Evolutionary conservation across 2,797 vertebrate species (phyloP).

Genomic region (Iguana delicatissima): DNA sequence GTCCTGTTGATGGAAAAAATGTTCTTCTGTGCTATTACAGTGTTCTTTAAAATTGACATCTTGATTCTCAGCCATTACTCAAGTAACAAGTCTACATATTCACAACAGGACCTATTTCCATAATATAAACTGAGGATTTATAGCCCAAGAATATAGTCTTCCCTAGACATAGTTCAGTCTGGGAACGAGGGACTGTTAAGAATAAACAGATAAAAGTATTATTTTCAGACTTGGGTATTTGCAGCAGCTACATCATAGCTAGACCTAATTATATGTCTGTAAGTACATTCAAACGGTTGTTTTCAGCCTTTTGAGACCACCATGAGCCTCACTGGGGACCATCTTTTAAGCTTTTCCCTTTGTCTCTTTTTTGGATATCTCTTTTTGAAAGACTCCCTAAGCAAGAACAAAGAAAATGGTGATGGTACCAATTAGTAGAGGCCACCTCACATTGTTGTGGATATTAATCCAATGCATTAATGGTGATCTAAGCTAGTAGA

Average conservation of each 20-base stretch:
- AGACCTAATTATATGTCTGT: neutral
- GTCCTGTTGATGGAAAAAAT: slow-evolving; percentile 39
- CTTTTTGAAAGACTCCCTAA: neutral
- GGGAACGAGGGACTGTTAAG: slow-evolving; percentile 5
- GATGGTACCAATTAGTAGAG: neutral
- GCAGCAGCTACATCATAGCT: neutral
- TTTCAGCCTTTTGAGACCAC: neutral
- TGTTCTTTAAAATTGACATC: slow-evolving; percentile 46
- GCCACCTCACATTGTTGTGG: neutral
- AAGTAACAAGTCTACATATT: slow-evolving; percentile 11
- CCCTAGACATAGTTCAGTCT: slow-evolving; percentile 2
- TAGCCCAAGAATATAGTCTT: neutral
- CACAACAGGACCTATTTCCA: neutral
- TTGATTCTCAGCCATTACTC: neutral
- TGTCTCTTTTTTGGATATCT: neutral
- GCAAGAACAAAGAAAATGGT: neutral
- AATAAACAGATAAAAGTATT: neutral
- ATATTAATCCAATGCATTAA: neutral
- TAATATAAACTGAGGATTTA: neutral
- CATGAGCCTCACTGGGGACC: neutral
- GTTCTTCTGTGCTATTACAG: slow-evolving; percentile 27
- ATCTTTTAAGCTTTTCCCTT: neutral
- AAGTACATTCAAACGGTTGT: neutral
- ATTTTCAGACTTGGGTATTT: neutral
- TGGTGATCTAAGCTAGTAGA: neutral